Evolutionary conservation across 2,888 invertebrate species (phyloP), one percentile per base, ranked within the genome.

Genomic region (Cylindroiulus punctatus): DNA sequence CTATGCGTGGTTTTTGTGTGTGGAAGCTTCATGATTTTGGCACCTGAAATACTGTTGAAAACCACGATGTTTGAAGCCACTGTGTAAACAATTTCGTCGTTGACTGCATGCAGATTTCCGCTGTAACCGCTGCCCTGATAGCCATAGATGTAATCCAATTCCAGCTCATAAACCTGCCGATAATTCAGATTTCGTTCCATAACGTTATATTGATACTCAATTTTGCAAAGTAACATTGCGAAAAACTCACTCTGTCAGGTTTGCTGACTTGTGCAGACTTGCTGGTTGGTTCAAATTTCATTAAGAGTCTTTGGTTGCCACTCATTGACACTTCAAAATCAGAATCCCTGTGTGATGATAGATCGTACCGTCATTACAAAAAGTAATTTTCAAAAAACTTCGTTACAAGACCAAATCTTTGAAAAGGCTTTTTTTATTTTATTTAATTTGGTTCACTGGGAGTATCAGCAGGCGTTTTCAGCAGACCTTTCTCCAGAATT

Each of bases 81-180:
- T 87, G 91, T 91, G 88, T 91, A 92, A 3, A 91, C 91, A 3
- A 92, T 89, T 85, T 88, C 57, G 36, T 87, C 84, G 57, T 76
- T 87, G 1, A 90, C 90, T 89, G 90, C 91, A 88, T 91, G 91
- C 86, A 91, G 87, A 88, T 92, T 92, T 88, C 91, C 91, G 14
- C 91, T 89, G 87, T 91, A 91, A 88, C 91, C 91, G 88, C 91
- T 91, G 4, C 91, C 91, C 12, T 91, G 90, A 88, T 91, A 92
- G 4, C 92, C 87, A 57, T 76, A 86, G 14, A 86, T 86, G 30
- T 86, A 81, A 17, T 87, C 86, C 42, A 87, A 76, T 14, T 87
- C 84, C 22, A 87, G 40, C 12, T 44, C 26, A 12, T 52, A 26
- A 82, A 81, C 52, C 87, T 82, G 36, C 0, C 30, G 36, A 82